Evolutionary conservation across 2,113 vertebrate species (phyloP).

Genomic region (Tragelaphus imberbis): DNA sequence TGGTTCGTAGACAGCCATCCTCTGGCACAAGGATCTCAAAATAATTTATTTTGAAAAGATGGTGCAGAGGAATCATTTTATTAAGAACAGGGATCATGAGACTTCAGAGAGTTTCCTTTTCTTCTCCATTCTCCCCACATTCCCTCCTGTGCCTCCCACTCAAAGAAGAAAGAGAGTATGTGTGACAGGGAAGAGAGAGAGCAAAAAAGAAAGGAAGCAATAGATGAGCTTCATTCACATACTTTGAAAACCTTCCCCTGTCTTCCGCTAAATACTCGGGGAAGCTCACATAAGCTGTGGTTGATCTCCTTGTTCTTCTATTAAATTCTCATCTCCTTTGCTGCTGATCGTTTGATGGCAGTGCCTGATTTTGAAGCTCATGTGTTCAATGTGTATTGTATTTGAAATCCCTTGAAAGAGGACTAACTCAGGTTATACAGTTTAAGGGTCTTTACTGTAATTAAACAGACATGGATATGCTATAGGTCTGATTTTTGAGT

Average conservation of each 20-base stretch:
- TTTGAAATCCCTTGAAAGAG: slow-evolving; percentile 7
- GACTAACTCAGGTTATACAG: background rate
- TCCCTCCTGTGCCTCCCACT: background rate
- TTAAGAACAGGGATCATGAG: background rate
- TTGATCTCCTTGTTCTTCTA: background rate
- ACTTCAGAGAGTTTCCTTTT: background rate
- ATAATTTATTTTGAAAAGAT: slow-evolving; percentile 26
- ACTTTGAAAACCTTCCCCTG: background rate
- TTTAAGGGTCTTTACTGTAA: background rate
- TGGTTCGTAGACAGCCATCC: background rate
- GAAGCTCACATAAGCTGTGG: background rate
- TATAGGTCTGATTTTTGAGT: background rate
- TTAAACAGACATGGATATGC: background rate
- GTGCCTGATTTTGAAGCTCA: background rate
- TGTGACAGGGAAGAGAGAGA: background rate
- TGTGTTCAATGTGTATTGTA: background rate
- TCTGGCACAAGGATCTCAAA: background rate
- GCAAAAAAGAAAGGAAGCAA: background rate
- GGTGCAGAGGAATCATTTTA: background rate
- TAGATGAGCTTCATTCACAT: background rate
- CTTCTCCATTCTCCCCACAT: background rate
- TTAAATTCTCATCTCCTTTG: background rate
- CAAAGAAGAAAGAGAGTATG: background rate
- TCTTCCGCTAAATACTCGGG: background rate
- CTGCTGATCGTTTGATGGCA: background rate